Evolutionary conservation across 2,888 invertebrate species (phyloP), one percentile per base, ranked within the genome.

Genomic region (Nasonia oneida): DNA sequence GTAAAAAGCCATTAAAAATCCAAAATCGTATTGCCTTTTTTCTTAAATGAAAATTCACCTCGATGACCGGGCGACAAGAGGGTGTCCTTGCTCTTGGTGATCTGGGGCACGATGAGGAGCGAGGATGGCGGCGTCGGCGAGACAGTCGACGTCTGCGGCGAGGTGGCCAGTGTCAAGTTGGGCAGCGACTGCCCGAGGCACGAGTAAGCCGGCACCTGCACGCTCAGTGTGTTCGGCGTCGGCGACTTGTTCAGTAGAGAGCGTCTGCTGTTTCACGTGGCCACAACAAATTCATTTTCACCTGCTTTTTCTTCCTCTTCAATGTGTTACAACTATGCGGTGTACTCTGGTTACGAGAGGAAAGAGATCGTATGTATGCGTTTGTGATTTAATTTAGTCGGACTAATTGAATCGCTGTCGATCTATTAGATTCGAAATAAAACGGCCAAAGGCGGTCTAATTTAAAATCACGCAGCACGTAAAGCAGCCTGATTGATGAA

Each of bases 181-280:
- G 97, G 97, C 90, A 98, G 94, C 91, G 97, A 97, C 93, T 97
- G 97, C 50, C 97, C 97, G 79, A 97, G 94, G 83, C 95, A 95
- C 90, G 95, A 95, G 91, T 94, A 93, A 86, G 94, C 94, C 42
- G 95, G 94, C 5, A 96, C 96, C 91, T 97, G 96, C 85, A 97
- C 97, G 76, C 96, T 96, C 87, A 97, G 94, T 0, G 96, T 96
- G 91, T 97, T 97, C 50, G 96, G 96, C 57, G 96, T 95, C 88
- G 94, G 94, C 83, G 94, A 94, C 90, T 94, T 94, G 87, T 90
- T 92, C 89, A 93, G 90, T 84, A 93, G 88, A 80, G 92, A 91
- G 88, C 94, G 92, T 89, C 94, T 94, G 89, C 86, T 85, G 83
- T 42, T 74, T 75, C 15, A 1, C 8, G 33, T 15, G 14, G 29